Conservation (phyloP, 2,113 vertebrate species). For the Oreochromis spilurus region DNA sequence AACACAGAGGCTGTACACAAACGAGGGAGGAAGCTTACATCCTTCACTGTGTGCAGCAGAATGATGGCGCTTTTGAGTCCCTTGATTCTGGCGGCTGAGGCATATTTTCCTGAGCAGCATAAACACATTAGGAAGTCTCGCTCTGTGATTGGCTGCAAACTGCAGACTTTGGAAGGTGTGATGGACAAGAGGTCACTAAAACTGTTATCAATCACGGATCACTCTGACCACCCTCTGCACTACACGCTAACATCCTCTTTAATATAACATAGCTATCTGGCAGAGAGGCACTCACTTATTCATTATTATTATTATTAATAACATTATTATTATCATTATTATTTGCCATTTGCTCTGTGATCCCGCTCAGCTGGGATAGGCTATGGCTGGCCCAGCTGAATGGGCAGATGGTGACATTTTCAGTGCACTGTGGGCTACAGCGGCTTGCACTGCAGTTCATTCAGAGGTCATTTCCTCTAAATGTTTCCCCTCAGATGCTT, state of each 20-base stretch:
- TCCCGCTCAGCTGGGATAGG: background rate
- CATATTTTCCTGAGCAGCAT: background rate
- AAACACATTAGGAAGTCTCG: background rate
- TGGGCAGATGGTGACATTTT: background rate
- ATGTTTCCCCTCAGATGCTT: background rate
- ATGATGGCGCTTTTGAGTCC: rapidly evolving
- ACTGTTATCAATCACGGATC: background rate
- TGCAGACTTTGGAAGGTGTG: background rate
- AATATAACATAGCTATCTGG: rapidly evolving
- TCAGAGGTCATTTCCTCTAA: background rate
- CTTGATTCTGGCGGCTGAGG: rapidly evolving
- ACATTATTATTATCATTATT: background rate
- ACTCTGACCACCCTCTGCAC: background rate
- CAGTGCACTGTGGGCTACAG: background rate
- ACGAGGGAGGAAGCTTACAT: background rate
- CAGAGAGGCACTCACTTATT: background rate
- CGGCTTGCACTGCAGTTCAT: background rate
- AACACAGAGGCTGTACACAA: rapidly evolving
- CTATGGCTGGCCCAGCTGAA: background rate
- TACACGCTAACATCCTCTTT: background rate
- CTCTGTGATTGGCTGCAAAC: background rate
- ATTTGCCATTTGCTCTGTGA: background rate
- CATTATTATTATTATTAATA: background rate
- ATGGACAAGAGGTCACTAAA: background rate
- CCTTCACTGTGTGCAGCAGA: background rate